Percentiles rank a stretch among this genome's conserved stretches.
phyloP scores from a whole-genome alignment of 2,113 vertebrate species.

The Syngnathus scovelli region DNA sequence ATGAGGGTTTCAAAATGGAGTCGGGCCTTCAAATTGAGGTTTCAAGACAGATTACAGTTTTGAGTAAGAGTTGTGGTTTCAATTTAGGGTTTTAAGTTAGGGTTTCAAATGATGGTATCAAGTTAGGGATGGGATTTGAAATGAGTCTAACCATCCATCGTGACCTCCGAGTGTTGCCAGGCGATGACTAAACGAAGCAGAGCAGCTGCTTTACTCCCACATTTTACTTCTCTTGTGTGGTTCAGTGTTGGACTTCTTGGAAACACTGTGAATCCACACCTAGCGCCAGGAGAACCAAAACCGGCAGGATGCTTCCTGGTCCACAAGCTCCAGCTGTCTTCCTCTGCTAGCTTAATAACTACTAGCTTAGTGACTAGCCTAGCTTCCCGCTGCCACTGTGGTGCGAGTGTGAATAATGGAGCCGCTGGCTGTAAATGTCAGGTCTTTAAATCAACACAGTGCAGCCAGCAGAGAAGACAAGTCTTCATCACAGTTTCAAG shows the following conservation, averaged over 20 bases:
- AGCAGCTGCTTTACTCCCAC: background rate
- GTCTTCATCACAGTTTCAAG: slow-evolving; percentile 90
- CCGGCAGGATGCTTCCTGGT: slow-evolving; percentile 1
- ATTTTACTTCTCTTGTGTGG: background rate
- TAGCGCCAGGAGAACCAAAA: background rate
- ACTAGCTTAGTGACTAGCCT: slow-evolving; percentile 9
- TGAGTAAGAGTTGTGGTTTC: background rate
- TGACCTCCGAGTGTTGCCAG: background rate
- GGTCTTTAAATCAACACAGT: slow-evolving; percentile 95
- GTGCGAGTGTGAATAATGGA: slow-evolving; percentile 98
- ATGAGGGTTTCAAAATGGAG: background rate
- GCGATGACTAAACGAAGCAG: background rate
- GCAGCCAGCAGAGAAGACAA: slow-evolving; percentile 75
- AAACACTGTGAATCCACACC: background rate
- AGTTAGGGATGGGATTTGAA: background rate
- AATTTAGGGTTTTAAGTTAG: background rate
- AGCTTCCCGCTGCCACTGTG: slow-evolving; percentile 75
- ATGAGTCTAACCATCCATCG: background rate
- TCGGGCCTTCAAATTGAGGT: background rate
- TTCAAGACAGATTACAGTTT: too few species aligned
- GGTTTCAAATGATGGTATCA: background rate
- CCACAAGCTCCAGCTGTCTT: background rate
- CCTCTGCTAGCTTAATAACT: background rate
- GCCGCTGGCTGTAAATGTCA: slow-evolving; percentile 93
- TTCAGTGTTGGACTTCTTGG: background rate